Evolutionary conservation across 2,113 vertebrate species (phyloP).

Genomic region (Cyprinodon brontotheroides): DNA sequence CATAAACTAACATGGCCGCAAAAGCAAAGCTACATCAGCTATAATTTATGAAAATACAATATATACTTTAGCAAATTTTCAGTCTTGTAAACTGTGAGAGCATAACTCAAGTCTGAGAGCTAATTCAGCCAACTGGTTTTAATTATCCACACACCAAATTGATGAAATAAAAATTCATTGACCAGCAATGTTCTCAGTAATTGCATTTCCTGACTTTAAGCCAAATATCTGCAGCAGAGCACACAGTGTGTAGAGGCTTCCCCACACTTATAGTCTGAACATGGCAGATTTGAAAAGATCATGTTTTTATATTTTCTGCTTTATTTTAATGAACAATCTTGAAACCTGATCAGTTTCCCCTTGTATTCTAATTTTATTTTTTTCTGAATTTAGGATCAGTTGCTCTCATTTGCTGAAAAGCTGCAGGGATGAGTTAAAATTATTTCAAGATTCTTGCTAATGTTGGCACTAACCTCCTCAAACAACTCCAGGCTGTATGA

Average conservation of each 20-base stretch:
- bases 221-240: background rate
- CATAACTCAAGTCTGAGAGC: background rate
- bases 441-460: background rate
- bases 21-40: background rate
- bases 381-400: background rate
- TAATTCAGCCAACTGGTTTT: background rate
- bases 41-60: background rate
- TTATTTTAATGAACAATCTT: background rate
- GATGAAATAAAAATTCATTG: background rate
- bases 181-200: background rate
- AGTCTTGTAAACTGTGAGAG: background rate
- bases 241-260: background rate
- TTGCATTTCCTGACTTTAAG: background rate
- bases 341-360: background rate
- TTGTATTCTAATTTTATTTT: background rate
- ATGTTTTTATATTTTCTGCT: background rate
- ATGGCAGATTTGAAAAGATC: background rate
- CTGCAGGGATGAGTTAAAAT: background rate
- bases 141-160: background rate
- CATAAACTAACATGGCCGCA: background rate
- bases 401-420: background rate
- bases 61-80: background rate
- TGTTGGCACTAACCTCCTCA: constrained; percentile 87
- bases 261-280: background rate
- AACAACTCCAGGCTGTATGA: constrained; percentile 99